These are phyloP conservation scores for Argyresthia goedartella DNA, from an alignment of 2,888 invertebrate genomes.

Conservation along the genomic window DNA sequence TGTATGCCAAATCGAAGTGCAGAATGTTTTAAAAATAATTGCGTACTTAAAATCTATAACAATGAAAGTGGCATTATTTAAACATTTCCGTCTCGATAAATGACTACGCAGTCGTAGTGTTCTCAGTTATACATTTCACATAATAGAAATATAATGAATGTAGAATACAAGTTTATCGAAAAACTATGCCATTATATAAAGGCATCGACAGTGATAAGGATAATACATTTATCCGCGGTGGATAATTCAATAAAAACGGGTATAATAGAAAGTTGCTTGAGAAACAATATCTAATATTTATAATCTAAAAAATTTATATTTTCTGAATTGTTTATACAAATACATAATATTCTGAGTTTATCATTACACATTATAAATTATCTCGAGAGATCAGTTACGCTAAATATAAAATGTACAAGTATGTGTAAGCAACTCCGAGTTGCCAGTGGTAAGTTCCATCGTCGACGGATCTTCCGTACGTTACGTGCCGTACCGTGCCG, in stretches of 20 bases:
- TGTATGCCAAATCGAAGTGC: constrained; percentile 62
- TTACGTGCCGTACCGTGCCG: not conserved
- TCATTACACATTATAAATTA: constrained; percentile 61
- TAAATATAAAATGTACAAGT: constrained; percentile 67
- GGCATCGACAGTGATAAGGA: constrained; percentile 60
- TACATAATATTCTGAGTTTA: constrained; percentile 60
- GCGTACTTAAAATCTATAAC: constrained; percentile 67
- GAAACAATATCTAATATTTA: constrained; percentile 35
- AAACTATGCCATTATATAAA: constrained; percentile 64
- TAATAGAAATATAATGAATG: constrained; percentile 67
- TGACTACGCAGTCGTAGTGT: constrained; percentile 61
- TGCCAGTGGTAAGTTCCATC: not conserved
- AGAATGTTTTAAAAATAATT: constrained; percentile 51
- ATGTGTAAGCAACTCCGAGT: constrained; percentile 19
- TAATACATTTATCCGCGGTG: constrained; percentile 50
- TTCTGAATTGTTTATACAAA: constrained; percentile 63
- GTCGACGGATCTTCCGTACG: not conserved
- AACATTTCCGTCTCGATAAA: constrained; percentile 54
- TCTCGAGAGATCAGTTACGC: constrained; percentile 68
- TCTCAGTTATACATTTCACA: constrained; percentile 64
- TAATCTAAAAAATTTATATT: constrained; percentile 55
- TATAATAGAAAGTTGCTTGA: constrained; percentile 43
- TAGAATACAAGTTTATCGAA: constrained; percentile 69
- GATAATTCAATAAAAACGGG: constrained; percentile 37
- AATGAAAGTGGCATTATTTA: constrained; percentile 62